Base-by-base conservation (phyloP, 2,113 vertebrate genomes). In the Amphiprion ocellaris region DNA sequence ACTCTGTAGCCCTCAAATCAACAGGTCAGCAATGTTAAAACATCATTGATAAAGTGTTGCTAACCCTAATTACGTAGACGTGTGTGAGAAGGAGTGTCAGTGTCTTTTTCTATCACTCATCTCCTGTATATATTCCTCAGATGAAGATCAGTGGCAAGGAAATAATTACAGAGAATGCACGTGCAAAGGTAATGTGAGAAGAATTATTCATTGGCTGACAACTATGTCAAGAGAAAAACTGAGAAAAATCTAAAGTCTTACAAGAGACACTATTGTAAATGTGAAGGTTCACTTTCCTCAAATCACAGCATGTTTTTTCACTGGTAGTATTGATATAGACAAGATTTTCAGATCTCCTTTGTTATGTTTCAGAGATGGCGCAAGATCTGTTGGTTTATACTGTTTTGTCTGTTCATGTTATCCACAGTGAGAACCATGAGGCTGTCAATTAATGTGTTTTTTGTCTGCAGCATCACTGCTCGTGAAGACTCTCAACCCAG, bases 11-110 rank as follows among this genome's bases (percentile, higher is more conserved):
- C 53, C 66, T 74, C 78, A 53, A 71, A 82, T 86, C 78, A 82
- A 74, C 81, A 79, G 47, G 81, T 74, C 60, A 61, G 74, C 53
- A 41, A 67, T 74, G 50, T 73, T 86, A 77, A 58, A 82, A 74
- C 47, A 80, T 82, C 9, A 37, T 10, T 74, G 50, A 70, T 86
- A 74, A 58, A 82, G 72, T 39, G 75, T 82, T 74, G 46, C 37
- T 62, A 61, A 71, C 60, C 68, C 65, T 79, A 63, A 71, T 71
- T 15, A 52, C 56, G 41, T n/a, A 21, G 52, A 24, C 44, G 1
- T 41, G 50, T 62, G 54, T 62, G 44, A 39, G 64, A 16, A 69
- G 30, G 47, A 24, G 58, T 63, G 30, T 63, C 75, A 37, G 58
- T 63, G 30, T 63, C 75, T 28, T 66, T 62, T 87, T 54, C 50